Percentiles rank a stretch among this genome's conserved stretches.
Conservation (phyloP, 2,888 invertebrate genomes). For the Euspilapteryx auroguttella region DNA sequence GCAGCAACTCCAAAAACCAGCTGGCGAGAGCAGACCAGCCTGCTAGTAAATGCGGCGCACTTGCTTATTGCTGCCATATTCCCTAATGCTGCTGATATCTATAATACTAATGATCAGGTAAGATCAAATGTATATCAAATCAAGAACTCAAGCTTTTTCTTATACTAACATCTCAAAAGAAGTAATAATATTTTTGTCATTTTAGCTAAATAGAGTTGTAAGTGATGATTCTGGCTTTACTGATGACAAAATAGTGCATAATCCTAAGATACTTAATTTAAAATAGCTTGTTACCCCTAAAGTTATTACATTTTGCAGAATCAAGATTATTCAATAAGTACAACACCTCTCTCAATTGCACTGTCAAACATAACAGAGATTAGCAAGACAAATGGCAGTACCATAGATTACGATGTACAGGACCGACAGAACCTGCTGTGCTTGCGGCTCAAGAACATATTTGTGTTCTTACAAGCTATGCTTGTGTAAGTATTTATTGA, state of each 20-base stretch:
- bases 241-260: too few relatives aligned
- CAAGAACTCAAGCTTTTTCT: background rate
- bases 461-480: conserved; percentile 44
- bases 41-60: conserved; percentile 30
- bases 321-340: too few relatives aligned
- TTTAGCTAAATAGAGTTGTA: too few relatives aligned
- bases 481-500: conserved; percentile 33
- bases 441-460: conserved; percentile 28
- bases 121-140: background rate
- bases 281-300: too few relatives aligned
- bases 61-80: conserved; percentile 24
- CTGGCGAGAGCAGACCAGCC: conserved; percentile 35
- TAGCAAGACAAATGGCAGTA: background rate
- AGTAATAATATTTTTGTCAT: too few relatives aligned
- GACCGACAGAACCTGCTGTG: conserved; percentile 17
- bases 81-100: conserved; percentile 22
- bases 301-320: too few relatives aligned
- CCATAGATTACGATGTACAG: background rate
- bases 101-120: conserved; percentile 10
- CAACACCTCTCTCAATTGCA: too few relatives aligned
- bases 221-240: too few relatives aligned
- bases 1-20: conserved; percentile 30
- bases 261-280: too few relatives aligned
- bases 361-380: background rate
- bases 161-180: too few relatives aligned